phyloP scores from a whole-genome alignment of 2,888 invertebrate genomes.

The Eupithecia tripunctaria region DNA sequence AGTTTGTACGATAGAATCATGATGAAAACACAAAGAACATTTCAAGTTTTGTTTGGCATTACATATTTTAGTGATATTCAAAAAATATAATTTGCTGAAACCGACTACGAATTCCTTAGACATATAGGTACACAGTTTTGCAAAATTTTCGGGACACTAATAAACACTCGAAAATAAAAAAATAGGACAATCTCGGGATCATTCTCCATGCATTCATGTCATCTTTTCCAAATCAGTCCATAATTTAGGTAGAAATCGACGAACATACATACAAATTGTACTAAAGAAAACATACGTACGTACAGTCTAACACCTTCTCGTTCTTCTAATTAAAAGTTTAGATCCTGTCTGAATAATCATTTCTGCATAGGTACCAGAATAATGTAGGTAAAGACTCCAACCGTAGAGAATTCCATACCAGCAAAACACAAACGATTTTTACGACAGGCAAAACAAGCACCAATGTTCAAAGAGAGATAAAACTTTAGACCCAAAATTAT shows the following conservation, averaged over 20 bases:
- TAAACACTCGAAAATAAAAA: no score
- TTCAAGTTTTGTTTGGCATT: background rate
- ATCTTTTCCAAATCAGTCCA: no score
- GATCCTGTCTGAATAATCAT: background rate
- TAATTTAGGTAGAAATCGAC: no score
- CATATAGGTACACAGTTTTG: no score
- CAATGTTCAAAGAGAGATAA: slow-evolving; percentile 24
- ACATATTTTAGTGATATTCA: background rate
- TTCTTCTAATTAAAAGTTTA: no score
- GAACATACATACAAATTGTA: background rate
- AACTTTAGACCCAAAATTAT: slow-evolving; percentile 41
- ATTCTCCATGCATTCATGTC: no score
- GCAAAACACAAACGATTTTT: background rate
- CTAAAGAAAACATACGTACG: no score
- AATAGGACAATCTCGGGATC: no score
- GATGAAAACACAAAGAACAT: background rate
- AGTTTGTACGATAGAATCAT: background rate
- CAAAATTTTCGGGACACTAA: no score
- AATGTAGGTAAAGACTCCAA: background rate
- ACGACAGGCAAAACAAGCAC: slow-evolving; percentile 10
- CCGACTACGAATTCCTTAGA: no score
- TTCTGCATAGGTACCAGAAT: background rate
- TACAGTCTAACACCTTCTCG: no score
- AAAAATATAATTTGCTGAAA: no score
- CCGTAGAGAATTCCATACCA: background rate